Percentiles rank a stretch among this genome's conserved stretches.
Evolutionary conservation across 2,797 vertebrate genomes (phyloP).

Genomic region (Dendrocincla fuliginosa): DNA sequence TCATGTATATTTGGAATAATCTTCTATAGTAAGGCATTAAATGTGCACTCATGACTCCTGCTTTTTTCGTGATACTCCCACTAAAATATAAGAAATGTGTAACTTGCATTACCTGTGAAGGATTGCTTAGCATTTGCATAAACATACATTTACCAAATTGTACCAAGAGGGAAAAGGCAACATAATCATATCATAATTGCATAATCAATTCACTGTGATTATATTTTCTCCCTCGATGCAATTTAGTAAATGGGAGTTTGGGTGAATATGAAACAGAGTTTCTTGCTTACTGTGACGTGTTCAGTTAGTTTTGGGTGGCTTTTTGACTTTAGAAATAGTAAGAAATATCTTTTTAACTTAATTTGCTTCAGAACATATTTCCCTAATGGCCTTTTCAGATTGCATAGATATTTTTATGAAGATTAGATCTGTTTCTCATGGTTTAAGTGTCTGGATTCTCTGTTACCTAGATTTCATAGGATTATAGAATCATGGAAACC

Average conservation of each 20-base stretch:
- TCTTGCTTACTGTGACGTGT: slow-evolving; percentile 39
- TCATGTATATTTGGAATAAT: slow-evolving; percentile 22
- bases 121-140: slow-evolving; percentile 71
- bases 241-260: slow-evolving; percentile 64
- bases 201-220: slow-evolving; percentile 73
- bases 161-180: slow-evolving; percentile 63
- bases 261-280: slow-evolving; percentile 48
- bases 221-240: slow-evolving; percentile 73
- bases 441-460: not conserved
- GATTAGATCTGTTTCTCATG: not conserved
- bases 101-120: slow-evolving; percentile 61
- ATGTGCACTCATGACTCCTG: not conserved
- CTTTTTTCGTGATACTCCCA: slow-evolving; percentile 6
- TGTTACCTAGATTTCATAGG: not conserved
- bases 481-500: not conserved
- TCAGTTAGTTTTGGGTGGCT: slow-evolving; percentile 21
- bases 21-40: slow-evolving; percentile 13
- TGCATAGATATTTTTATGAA: not conserved
- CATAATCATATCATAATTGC: slow-evolving; percentile 72
- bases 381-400: not conserved
- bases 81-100: not conserved
- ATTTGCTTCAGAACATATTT: not conserved
- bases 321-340: slow-evolving; percentile 9
- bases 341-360: not conserved
- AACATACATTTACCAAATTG: slow-evolving; percentile 71